Evolutionary conservation across 53 echinoderm and acorn worm genomes (phyloP).

Genomic region (Stichopus horrens): DNA sequence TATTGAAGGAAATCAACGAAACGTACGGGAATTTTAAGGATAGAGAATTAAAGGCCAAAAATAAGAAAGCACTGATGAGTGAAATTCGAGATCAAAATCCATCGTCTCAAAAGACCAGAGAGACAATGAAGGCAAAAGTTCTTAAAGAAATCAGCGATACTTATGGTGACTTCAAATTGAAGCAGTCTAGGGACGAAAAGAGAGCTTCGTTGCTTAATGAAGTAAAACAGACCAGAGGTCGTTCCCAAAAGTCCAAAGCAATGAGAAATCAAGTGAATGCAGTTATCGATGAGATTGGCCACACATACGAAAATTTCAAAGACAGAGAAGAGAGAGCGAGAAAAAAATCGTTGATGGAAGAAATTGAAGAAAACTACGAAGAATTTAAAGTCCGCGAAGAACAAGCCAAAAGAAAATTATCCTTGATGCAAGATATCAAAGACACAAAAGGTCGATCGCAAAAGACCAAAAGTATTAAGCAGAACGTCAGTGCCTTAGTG

Average conservation of each 20-base stretch:
- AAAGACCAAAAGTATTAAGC: slow-evolving; percentile 12
- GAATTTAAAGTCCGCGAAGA: slow-evolving; percentile 24
- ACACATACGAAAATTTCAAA: not conserved
- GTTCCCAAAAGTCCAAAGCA: slow-evolving; percentile 9
- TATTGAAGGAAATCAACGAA: slow-evolving; percentile 34
- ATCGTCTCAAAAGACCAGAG: not conserved
- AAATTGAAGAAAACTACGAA: slow-evolving; percentile 18
- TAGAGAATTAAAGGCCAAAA: slow-evolving; percentile 8
- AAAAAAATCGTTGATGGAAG: not conserved
- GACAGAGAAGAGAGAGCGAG: slow-evolving; percentile 10
- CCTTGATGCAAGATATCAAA: slow-evolving; percentile 10
- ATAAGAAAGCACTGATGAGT: not conserved
- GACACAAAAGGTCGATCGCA: slow-evolving; percentile 26
- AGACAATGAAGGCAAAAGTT: slow-evolving; percentile 16
- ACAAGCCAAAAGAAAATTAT: not conserved
- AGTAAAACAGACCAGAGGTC: slow-evolving; percentile 28
- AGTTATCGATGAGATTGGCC: slow-evolving; percentile 7
- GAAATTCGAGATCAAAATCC: slow-evolving; percentile 1
- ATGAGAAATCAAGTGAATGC: not conserved
- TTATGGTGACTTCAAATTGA: slow-evolving; percentile 12
- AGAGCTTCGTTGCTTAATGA: not conserved
- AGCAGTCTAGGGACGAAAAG: not conserved
- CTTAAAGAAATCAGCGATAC: not conserved
- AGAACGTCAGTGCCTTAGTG: not conserved
- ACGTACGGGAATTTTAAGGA: slow-evolving; percentile 29